Evolutionary conservation across 1,140 invertebrate genomes (phyloP).

Genomic region (Drosophila auraria): DNA sequence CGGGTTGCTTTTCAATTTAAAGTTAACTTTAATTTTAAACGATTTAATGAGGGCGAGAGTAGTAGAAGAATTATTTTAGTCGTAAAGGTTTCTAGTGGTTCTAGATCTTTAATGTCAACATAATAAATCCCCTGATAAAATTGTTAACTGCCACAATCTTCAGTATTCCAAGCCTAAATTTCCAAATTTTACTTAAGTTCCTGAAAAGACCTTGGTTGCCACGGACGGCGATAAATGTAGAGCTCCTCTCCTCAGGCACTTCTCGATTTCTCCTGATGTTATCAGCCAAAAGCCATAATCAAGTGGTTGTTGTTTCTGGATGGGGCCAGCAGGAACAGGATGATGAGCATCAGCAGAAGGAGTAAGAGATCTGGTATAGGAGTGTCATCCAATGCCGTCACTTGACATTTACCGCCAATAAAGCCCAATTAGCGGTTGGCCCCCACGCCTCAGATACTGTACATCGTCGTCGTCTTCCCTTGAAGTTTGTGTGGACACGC

Average conservation of each 20-base stretch:
- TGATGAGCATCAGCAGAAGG: constrained; percentile 2
- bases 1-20: not conserved
- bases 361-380: constrained; percentile 2
- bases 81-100: no score
- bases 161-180: not conserved
- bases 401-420: constrained; percentile 62
- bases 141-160: not conserved
- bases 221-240: constrained; percentile 22
- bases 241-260: not conserved
- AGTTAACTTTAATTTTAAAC: not conserved
- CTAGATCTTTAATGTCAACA: no score
- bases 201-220: constrained; percentile 15
- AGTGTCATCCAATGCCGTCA: constrained; percentile 51
- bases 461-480: constrained; percentile 16
- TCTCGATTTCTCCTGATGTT: constrained; percentile 17
- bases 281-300: constrained; percentile 46
- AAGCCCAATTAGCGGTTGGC: constrained; percentile 57
- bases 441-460: constrained; percentile 27
- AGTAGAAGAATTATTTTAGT: no score
- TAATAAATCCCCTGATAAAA: no score
- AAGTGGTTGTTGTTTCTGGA: constrained; percentile 43
- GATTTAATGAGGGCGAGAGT: not conserved
- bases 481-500: constrained; percentile 59
- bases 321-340: not conserved
- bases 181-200: not conserved